These are phyloP conservation scores for Melolontha melolontha DNA, from an alignment of 2,888 invertebrate species.

Conservation along the genomic window DNA sequence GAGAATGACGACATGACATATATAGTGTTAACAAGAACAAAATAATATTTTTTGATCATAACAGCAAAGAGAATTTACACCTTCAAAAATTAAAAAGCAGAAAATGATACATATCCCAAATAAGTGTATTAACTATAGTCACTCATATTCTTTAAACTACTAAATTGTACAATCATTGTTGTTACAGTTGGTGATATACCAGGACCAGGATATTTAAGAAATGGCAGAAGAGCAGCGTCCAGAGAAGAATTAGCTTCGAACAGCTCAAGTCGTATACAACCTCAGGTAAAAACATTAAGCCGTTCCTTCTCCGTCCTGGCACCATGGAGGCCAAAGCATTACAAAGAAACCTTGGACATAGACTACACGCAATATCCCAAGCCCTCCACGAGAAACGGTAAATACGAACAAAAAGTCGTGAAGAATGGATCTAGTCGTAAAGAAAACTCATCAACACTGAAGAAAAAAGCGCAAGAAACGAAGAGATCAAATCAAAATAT, in stretches of 20 bases:
- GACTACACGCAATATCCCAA: slow-evolving; percentile 79
- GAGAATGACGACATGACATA: no score
- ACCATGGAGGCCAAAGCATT: slow-evolving; percentile 84
- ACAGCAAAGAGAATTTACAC: no score
- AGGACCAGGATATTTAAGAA: slow-evolving; percentile 70
- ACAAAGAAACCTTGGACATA: slow-evolving; percentile 80
- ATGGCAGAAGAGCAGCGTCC: slow-evolving; percentile 74
- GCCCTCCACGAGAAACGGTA: slow-evolving; percentile 63
- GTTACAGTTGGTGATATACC: slow-evolving; percentile 84
- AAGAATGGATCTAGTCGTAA: slow-evolving; percentile 60
- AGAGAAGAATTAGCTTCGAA: slow-evolving; percentile 81
- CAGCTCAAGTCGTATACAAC: slow-evolving; percentile 71
- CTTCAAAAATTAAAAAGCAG: no score
- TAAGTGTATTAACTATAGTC: no score
- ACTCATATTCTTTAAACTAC: no score
- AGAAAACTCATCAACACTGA: slow-evolving; percentile 61
- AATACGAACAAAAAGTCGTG: slow-evolving; percentile 61
- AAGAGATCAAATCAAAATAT: slow-evolving; percentile 56
- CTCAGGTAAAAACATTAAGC: slow-evolving; percentile 79
- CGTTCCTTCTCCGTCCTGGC: slow-evolving; percentile 86
- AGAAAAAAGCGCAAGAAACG: slow-evolving; percentile 68
- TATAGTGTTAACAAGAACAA: no score
- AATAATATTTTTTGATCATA: no score
- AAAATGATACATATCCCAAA: no score
- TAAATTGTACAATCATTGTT: slow-evolving; percentile 1